Base-by-base conservation (phyloP, 1,140 invertebrate genomes). In the Bombus huntii region DNA sequence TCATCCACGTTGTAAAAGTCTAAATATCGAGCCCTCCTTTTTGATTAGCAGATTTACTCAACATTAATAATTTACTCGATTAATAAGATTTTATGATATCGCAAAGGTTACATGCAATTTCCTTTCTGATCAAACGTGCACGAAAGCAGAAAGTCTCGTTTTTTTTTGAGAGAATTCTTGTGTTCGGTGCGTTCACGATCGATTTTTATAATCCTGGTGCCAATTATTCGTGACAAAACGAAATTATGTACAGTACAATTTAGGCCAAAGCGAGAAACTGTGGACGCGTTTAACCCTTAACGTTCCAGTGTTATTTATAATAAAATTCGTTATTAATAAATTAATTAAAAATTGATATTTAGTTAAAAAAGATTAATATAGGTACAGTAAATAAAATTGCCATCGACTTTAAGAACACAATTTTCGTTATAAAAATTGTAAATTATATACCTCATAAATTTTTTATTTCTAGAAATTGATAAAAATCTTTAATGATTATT, bases 241-340 rank as follows among this genome's bases (percentile, higher is more conserved):
- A 37, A 62, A 53, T 37, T 62, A 73, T 65, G 3, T 76, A 81
- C 37, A 78, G 8, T 65, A 81, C 4, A 79, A 88, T 82, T 89
- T 89, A 90, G 89, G 89, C 89, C 88, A 90, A 87, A 88, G 88
- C 86, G 88, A 90, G 75, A 87, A 87, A 73, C 37, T 81, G 59
- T 74, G n/a, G n/a, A 81, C 83, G 70, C 78, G 77, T 84, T 62
- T 31, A 84, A 84, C 75, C 83, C 83, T 84, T 79, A 84, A 79
- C 83, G 75, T 84, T 79, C 83, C 82, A 71, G 34, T 28, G 12
- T 66, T 25, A 76, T 9, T 18, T 28, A n/a, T 42, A 15, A 42
- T 42, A 72, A 72, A 72, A 72, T 72, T n/a, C 5, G 9, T n/a
- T n/a, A n/a, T 72, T 42, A 72, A 42, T 9, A n/a, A 18, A n/a